These are phyloP conservation scores for Cyprinodon brontotheroides DNA, from an alignment of 2,113 vertebrate species.

Conservation along the genomic window DNA sequence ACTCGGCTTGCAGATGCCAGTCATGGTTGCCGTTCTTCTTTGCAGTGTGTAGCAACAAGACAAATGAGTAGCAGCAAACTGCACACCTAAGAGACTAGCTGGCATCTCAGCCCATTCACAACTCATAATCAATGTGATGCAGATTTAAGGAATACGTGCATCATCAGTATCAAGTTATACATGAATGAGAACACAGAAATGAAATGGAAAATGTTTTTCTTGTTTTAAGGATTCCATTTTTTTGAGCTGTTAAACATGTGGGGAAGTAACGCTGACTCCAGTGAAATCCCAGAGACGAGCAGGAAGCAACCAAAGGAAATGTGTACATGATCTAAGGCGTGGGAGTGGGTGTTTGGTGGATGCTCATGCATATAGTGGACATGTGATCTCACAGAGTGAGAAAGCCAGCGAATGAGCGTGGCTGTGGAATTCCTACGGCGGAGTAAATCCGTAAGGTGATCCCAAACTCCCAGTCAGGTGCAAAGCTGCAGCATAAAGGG, in stretches of 20 bases:
- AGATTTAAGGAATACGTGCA: not conserved
- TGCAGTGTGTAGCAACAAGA: constrained; percentile 48
- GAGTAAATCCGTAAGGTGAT: constrained; percentile 73
- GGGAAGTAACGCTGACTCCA: constrained; percentile 37
- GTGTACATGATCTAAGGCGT: constrained; percentile 39
- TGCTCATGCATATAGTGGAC: constrained; percentile 17
- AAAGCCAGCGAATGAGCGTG: constrained; percentile 36
- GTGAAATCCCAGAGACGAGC: constrained; percentile 59
- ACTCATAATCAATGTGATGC: constrained; percentile 23
- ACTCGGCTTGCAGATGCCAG: constrained; percentile 63
- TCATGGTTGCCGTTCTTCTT: constrained; percentile 66
- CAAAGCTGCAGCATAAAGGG: constrained; percentile 70
- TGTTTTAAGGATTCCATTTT: not conserved
- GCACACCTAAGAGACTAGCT: constrained; percentile 15
- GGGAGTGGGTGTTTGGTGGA: constrained; percentile 60
- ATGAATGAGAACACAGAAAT: not conserved
- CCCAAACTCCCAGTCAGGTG: constrained; percentile 76
- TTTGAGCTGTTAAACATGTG: constrained; percentile 63
- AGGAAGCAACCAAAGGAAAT: constrained; percentile 56
- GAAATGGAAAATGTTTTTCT: constrained; percentile 3
- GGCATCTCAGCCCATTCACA: constrained; percentile 32
- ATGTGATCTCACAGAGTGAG: constrained; percentile 42
- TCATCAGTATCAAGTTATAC: constrained; percentile 6
- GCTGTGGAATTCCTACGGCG: constrained; percentile 58
- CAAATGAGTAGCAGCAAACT: constrained; percentile 34